Evolutionary conservation across 2,888 invertebrate species (phyloP), one percentile per base, ranked within the genome.

Genomic region (Heteromyza rotundicornis): DNA sequence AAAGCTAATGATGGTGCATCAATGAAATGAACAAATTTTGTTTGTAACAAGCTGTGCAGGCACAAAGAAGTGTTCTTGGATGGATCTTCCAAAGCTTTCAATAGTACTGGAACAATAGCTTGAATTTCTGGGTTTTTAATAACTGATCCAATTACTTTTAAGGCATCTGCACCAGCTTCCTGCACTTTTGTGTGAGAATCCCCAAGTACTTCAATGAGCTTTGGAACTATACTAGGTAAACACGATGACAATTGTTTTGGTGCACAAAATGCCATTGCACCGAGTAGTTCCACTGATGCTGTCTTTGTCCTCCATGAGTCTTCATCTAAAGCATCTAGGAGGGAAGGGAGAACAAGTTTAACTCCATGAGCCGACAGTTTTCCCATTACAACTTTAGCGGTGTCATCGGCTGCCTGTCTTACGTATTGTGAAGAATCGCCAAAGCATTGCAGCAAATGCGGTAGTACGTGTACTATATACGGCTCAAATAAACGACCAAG

Each of bases 291-390:
- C 60, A 98, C 95, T 0, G 97, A 96, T 27, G 96, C 95, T 7
- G 95, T 94, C 84, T 98, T 98, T 1, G 99, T 99, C 77, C 99
- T 87, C 99, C 99, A 99, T 16, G 97, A 96, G 84, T 99, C 98
- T 81, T 98, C 96, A 81, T 98, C 94, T 60, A 99, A 85, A 32
- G 97, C 98, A 72, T 92, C 91, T 65, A 99, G 85, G 66, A 99
- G 86, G 64, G 96, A 92, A 1, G 99, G 99, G 70, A 99, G 86
- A 60, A 99, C 95, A 47, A 99, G 87, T 85, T 98, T 99, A 49
- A 98, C 98, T 65, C 99, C 99, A 84, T 98, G 98, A 65, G 95
- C 96, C 61, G 95, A 95, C 62, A 99, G 86, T 82, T 95, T 94
- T 76, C 93, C 92, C 94, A 94, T 94, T 70, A 99, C 96, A 58